A percentile compares a stretch with the other conserved stretches of the same genome.
Evolutionary conservation across 64 coral and sea anemone genomes (phyloP).

Genomic region (Exaiptasia diaphana): DNA sequence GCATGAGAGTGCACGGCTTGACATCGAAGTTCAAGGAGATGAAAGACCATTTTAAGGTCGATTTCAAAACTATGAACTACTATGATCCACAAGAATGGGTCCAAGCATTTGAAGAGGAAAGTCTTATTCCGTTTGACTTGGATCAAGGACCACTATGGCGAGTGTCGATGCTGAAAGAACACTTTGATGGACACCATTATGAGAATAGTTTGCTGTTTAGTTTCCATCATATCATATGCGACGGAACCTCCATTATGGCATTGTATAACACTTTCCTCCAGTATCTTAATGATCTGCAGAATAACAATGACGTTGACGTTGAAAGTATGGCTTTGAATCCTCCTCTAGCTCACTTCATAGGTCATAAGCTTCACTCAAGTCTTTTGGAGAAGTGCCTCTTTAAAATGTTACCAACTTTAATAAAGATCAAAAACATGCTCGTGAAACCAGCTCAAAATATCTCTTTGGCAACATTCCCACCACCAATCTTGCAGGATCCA

Average conservation of each 20-base stretch:
- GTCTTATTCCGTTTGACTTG: neutral
- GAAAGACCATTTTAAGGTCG: neutral
- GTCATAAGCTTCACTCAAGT: neutral
- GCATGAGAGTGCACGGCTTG: neutral
- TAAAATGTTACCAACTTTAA: constrained; percentile 30
- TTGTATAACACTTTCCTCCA: constrained; percentile 14
- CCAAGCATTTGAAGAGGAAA: neutral
- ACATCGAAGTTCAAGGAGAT: neutral
- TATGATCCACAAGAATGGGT: neutral
- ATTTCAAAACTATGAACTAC: neutral
- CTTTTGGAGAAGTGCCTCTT: constrained; percentile 41
- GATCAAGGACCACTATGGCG: constrained; percentile 25
- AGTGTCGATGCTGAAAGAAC: neutral
- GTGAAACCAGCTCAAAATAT: constrained; percentile 40
- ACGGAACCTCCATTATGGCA: constrained; percentile 25
- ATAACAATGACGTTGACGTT: neutral
- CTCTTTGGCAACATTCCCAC: constrained; percentile 17
- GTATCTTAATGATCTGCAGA: constrained; percentile 7
- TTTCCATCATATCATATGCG: constrained; percentile 47
- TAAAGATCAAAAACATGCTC: constrained; percentile 8
- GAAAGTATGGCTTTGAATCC: neutral
- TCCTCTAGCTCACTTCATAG: neutral
- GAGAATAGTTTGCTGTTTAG: constrained; percentile 41
- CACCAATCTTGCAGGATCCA: neutral
- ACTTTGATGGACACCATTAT: neutral